Conservation (phyloP, 2,888 invertebrate species). For the Acanthacorydalis orientalis region DNA sequence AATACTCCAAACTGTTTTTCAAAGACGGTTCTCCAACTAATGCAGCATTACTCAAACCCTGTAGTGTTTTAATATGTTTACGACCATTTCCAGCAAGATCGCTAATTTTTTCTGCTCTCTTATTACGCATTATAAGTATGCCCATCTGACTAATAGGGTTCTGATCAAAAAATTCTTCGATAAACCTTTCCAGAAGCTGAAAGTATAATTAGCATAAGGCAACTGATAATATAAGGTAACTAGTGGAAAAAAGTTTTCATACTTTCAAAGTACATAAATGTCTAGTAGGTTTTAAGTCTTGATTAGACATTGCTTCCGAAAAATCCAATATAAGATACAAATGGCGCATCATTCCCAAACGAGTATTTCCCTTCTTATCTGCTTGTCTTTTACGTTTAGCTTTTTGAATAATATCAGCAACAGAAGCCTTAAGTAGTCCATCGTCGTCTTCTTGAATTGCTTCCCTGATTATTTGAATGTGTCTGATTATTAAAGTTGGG, state of each 20-base stretch:
- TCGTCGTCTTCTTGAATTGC: constrained; percentile 92
- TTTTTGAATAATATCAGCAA: constrained; percentile 81
- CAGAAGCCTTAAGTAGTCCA: constrained; percentile 77
- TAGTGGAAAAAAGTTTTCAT: constrained; percentile 8
- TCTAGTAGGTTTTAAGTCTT: constrained; percentile 88
- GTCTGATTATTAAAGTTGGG: constrained; percentile 1
- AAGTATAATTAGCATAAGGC: constrained; percentile 17
- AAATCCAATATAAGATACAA: constrained; percentile 81
- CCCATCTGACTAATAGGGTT: constrained; percentile 98
- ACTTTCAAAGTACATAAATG: constrained; percentile 78
- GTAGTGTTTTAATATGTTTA: constrained; percentile 57
- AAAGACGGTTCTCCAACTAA: constrained; percentile 88
- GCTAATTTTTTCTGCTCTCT: constrained; percentile 81
- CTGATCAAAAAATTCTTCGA: constrained; percentile 95
- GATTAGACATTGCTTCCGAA: constrained; percentile 86
- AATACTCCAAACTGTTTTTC: constrained; percentile 87
- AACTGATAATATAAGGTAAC: background rate
- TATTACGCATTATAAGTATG: constrained; percentile 77
- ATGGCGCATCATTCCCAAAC: constrained; percentile 98
- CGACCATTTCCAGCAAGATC: constrained; percentile 77
- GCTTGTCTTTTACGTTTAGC: constrained; percentile 66
- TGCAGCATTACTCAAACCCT: constrained; percentile 42
- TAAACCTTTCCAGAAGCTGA: constrained; percentile 78
- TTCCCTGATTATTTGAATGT: constrained; percentile 43
- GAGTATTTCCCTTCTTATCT: constrained; percentile 56